Evolutionary conservation across 2,797 vertebrate species (phyloP).

Genomic region (Enoplosus armatus): DNA sequence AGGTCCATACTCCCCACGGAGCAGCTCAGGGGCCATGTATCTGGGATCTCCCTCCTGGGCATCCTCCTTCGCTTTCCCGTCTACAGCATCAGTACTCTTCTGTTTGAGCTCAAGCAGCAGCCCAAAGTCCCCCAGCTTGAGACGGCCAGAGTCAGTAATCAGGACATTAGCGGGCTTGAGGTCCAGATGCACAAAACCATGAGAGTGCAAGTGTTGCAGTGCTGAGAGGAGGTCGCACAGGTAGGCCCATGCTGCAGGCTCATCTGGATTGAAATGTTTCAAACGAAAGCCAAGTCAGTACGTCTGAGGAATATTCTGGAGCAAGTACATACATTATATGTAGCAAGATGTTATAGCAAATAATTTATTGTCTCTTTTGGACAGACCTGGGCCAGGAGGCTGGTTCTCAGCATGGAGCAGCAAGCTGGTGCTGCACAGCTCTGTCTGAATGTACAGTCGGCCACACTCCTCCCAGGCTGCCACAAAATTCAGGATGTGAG

Average conservation of each 20-base stretch:
- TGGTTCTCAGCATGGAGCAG: slow-evolving; percentile 88
- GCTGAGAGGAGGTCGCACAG: slow-evolving; percentile 91
- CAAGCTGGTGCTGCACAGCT: slow-evolving; percentile 90
- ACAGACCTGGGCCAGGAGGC: slow-evolving; percentile 78
- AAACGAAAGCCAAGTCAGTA: slow-evolving; percentile 18
- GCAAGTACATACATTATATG: not conserved
- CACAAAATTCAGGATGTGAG: slow-evolving; percentile 88
- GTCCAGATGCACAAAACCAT: slow-evolving; percentile 90
- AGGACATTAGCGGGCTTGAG: slow-evolving; percentile 94
- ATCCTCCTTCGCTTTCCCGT: slow-evolving; percentile 78
- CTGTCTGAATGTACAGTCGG: slow-evolving; percentile 93
- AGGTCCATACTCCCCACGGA: slow-evolving; percentile 88
- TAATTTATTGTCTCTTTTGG: not conserved
- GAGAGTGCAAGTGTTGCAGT: slow-evolving; percentile 88
- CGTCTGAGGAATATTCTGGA: not conserved
- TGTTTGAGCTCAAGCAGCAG: slow-evolving; percentile 85
- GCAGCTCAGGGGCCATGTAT: slow-evolving; percentile 94
- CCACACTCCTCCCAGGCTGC: slow-evolving; percentile 92
- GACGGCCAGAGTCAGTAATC: slow-evolving; percentile 87
- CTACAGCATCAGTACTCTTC: slow-evolving; percentile 11
- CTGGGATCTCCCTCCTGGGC: slow-evolving; percentile 92
- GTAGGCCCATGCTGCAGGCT: slow-evolving; percentile 87
- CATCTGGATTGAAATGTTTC: slow-evolving; percentile 70
- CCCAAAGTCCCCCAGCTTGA: slow-evolving; percentile 93
- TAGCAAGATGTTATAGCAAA: not conserved